A percentile compares a stretch with the other conserved stretches of the same genome.
Conservation (phyloP, 2,888 invertebrate genomes). For the Phaonia tiefii region DNA sequence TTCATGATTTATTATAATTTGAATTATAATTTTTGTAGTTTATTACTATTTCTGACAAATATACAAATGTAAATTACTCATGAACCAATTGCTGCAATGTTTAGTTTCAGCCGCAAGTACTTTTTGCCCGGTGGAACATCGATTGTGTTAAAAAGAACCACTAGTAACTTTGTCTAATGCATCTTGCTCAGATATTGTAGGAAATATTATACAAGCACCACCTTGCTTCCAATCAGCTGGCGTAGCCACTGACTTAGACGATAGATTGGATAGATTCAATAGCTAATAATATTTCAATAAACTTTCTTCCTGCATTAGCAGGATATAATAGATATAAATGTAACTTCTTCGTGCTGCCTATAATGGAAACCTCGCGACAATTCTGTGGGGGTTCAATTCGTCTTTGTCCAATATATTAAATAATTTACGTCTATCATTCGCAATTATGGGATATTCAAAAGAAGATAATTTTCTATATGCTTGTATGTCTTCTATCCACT, state of each 20-base stretch:
- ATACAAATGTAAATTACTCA: conserved; percentile 28
- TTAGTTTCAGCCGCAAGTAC: conserved; percentile 85
- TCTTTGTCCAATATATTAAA: conserved; percentile 97
- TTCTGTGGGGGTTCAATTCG: conserved; percentile 88
- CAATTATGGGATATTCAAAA: conserved; percentile 96
- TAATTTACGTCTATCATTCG: conserved; percentile 90
- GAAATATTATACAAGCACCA: conserved; percentile 94
- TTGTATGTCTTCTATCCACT: conserved; percentile 91
- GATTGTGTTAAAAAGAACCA: conserved; percentile 85
- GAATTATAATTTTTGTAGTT: conserved; percentile 11
- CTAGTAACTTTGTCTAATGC: conserved; percentile 86
- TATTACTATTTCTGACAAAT: conserved; percentile 42
- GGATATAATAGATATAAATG: conserved; percentile 95
- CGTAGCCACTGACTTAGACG: conserved; percentile 92
- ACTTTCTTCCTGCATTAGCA: conserved; percentile 97
- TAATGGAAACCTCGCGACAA: conserved; percentile 90
- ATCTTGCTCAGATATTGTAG: conserved; percentile 87
- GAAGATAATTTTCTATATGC: conserved; percentile 82
- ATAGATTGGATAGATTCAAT: conserved; percentile 95
- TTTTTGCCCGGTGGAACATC: conserved; percentile 91
- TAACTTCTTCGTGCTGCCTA: conserved; percentile 93
- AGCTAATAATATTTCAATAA: conserved; percentile 96
- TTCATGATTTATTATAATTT: too few species aligned
- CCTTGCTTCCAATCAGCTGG: conserved; percentile 96
- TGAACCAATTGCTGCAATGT: conserved; percentile 32